Evolutionary conservation across 30 jellyfish, hydroid and myxozoan genomes (phyloP).

Genomic region (Clytia hemisphaerica): DNA sequence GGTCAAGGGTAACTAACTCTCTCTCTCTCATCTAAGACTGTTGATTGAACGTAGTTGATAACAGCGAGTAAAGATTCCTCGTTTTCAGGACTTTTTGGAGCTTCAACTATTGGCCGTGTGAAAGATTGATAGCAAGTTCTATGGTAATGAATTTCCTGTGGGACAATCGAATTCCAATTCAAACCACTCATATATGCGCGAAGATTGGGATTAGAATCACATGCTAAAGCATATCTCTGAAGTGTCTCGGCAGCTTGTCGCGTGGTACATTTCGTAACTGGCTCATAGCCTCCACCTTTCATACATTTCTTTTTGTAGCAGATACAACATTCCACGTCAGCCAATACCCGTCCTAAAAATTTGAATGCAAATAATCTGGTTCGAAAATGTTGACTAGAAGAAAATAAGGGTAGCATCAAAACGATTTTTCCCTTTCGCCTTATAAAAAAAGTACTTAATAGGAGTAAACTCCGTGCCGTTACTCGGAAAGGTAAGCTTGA

Average conservation of each 20-base stretch:
- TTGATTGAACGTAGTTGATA: not conserved
- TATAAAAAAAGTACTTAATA: no score
- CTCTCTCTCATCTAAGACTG: not conserved
- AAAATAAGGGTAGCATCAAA: no score
- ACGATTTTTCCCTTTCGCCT: no score
- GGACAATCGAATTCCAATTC: constrained; percentile 16
- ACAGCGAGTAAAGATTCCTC: not conserved
- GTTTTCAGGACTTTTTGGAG: not conserved
- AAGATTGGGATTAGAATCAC: constrained; percentile 8
- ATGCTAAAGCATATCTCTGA: constrained; percentile 10
- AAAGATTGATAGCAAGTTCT: constrained; percentile 25
- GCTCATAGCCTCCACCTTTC: constrained; percentile 21
- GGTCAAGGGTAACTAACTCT: no score
- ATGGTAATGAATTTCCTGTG: constrained; percentile 11
- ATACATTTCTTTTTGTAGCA: constrained; percentile 3
- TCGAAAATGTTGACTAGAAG: no score
- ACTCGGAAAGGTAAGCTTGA: no score
- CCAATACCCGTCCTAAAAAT: constrained; percentile 8
- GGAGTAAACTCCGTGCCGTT: no score
- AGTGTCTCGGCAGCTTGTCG: constrained; percentile 16
- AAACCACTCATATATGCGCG: not conserved
- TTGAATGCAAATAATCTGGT: no score
- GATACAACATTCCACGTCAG: constrained; percentile 31
- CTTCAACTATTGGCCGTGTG: constrained; percentile 20
- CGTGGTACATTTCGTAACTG: constrained; percentile 10